A percentile compares a stretch with the other conserved stretches of the same genome.
Conservation (phyloP, 1,140 invertebrate species). For the Panagrolaimus sp. region DNA sequence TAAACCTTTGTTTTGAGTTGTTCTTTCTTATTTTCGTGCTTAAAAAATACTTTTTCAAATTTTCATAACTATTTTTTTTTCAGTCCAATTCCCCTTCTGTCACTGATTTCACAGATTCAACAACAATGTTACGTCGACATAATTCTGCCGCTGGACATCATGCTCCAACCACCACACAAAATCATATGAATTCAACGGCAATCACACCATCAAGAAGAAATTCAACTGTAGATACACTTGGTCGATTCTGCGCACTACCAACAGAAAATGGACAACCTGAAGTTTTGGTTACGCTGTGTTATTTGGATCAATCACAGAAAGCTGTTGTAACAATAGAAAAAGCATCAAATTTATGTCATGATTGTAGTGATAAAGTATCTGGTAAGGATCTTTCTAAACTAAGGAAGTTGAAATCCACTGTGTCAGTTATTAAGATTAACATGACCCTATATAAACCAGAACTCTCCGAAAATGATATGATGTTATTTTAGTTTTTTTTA, state of each 20-base stretch:
- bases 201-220: background rate
- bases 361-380: background rate
- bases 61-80: no score
- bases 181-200: background rate
- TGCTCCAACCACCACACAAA: background rate
- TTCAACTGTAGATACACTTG: slow-evolving; percentile 1
- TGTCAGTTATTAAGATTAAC: no score
- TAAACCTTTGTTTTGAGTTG: no score
- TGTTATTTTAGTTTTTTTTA: no score
- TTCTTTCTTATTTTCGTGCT: no score
- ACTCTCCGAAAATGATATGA: no score
- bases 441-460: no score
- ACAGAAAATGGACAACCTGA: background rate
- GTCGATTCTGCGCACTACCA: slow-evolving; percentile 6
- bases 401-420: no score
- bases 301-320: background rate
- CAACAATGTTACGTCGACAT: background rate
- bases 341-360: background rate
- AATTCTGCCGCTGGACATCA: background rate
- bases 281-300: background rate
- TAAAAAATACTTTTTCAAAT: no score
- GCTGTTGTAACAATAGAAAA: background rate
- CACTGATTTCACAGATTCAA: background rate
- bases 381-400: no score
- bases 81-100: no score